phyloP scores from a whole-genome alignment of 2,113 vertebrate genomes.

The Cinclus mexicanus region DNA sequence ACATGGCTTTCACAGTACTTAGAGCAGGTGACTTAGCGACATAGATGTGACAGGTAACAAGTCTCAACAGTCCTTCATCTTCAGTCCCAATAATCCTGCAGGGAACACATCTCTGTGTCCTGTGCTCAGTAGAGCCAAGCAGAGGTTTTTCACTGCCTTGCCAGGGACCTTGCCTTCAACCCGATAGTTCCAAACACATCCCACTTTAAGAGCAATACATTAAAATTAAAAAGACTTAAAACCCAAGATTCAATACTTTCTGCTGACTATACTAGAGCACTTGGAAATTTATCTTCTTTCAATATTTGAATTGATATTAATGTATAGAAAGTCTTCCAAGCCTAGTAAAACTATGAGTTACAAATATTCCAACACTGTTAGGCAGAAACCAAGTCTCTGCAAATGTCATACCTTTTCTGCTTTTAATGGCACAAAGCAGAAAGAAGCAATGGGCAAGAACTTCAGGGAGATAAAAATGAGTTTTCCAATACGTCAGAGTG shows the following conservation, averaged over 20 bases:
- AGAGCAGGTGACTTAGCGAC: not conserved
- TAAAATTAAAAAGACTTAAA: not conserved
- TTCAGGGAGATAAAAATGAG: not conserved
- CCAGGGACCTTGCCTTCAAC: not conserved
- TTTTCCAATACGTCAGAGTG: not conserved
- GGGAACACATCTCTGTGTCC: not conserved
- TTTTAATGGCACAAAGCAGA: not conserved
- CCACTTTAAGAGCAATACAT: not conserved
- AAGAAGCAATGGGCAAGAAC: not conserved
- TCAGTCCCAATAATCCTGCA: not conserved
- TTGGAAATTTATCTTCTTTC: not conserved
- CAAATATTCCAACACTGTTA: not conserved
- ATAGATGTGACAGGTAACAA: not conserved
- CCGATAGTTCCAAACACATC: not conserved
- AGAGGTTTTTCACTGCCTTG: not conserved
- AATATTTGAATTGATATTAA: not conserved
- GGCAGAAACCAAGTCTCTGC: not conserved
- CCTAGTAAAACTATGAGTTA: not conserved
- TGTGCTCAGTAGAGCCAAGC: not conserved
- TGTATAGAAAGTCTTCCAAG: not conserved
- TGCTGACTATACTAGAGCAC: accelerated
- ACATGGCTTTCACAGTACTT: not conserved
- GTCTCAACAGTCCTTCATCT: not conserved
- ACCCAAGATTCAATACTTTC: not conserved
- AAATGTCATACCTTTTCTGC: not conserved